Evolutionary conservation across 2,113 vertebrate species (phyloP), one percentile per base, ranked within the genome.

Genomic region (Aegypius monachus): DNA sequence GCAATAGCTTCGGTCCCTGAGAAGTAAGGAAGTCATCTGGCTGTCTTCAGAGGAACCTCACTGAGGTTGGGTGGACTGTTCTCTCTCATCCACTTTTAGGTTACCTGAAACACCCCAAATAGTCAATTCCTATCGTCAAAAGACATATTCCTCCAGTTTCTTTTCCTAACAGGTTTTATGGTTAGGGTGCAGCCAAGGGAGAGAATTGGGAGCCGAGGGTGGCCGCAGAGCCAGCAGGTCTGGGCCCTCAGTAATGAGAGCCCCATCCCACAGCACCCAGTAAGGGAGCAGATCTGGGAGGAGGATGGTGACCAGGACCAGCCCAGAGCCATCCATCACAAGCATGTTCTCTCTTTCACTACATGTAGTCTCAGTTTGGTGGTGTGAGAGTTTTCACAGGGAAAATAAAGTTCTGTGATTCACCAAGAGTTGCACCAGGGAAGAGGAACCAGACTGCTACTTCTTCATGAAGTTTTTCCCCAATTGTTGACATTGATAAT

Each of bases 191-290:
- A 91, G 13, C 13, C 15, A 34, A 66, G 50, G 29, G 14, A 80
- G 31, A 22, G 18, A 74, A 65, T 10, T 0, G 0, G 21, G 22
- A 70, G 19, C n/a, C 1, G 1, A 81, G 8, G 5, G 5, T 66
- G 36, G 29, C 22, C 19, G 34, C 40, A 42, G n/a, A 63, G 18
- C 26, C 13, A 63, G 25, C 22, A 38, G 34, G 15, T 45, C 17
- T 81, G 42, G 15, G 22, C 3, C 8, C 13, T 53, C 27, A 0
- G 0, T 22, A 16, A 31, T 29, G 8, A 52, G 4, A 56, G 5
- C 16, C 19, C 7, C 16, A 42, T 52, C 13, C n/a, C 53, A 43
- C 27, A 58, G 15, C 11, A 45, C 6, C 8, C 7, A 29, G 20
- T 9, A 25, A 26, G 18, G 36, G 23, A 61, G 13, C 9, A 65